phyloP scores from a whole-genome alignment of 2,113 vertebrate genomes.

The Sakesphorus luctuosus region DNA sequence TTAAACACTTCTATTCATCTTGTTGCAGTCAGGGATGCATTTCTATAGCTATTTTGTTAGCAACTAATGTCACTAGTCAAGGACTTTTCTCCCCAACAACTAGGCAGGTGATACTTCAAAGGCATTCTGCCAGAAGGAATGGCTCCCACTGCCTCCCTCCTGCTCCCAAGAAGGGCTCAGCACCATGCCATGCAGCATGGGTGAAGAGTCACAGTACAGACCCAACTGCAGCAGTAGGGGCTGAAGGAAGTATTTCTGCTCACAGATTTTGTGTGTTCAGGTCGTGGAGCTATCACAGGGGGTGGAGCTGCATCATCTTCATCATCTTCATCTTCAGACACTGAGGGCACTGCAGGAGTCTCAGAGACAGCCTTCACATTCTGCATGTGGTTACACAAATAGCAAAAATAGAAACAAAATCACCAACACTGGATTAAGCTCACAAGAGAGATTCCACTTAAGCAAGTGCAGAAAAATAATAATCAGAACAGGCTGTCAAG shows the following conservation, averaged over 20 bases:
- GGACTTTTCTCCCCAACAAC: not conserved
- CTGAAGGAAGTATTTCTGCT: constrained; percentile 54
- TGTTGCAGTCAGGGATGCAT: not conserved
- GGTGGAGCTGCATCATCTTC: constrained; percentile 91
- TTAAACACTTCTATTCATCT: not conserved
- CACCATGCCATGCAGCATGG: not conserved
- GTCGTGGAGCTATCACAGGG: constrained; percentile 90
- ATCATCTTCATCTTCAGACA: constrained; percentile 91
- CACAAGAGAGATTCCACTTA: not conserved
- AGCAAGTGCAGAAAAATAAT: not conserved
- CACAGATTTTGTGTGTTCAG: constrained; percentile 97
- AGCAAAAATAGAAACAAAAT: not conserved
- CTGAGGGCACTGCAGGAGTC: constrained; percentile 86
- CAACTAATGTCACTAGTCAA: not conserved
- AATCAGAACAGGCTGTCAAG: not conserved
- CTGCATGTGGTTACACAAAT: constrained; percentile 49
- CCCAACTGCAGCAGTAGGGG: rapidly evolving
- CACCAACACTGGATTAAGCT: not conserved
- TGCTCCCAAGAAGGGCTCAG: not conserved
- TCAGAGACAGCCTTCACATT: constrained; percentile 90
- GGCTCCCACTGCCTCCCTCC: not conserved
- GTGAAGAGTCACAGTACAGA: not conserved
- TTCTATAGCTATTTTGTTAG: not conserved
- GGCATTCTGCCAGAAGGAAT: not conserved
- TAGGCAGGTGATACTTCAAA: not conserved